Evolutionary conservation across 2,888 invertebrate genomes (phyloP), one percentile per base, ranked within the genome.

Genomic region (Heliconius hortense): DNA sequence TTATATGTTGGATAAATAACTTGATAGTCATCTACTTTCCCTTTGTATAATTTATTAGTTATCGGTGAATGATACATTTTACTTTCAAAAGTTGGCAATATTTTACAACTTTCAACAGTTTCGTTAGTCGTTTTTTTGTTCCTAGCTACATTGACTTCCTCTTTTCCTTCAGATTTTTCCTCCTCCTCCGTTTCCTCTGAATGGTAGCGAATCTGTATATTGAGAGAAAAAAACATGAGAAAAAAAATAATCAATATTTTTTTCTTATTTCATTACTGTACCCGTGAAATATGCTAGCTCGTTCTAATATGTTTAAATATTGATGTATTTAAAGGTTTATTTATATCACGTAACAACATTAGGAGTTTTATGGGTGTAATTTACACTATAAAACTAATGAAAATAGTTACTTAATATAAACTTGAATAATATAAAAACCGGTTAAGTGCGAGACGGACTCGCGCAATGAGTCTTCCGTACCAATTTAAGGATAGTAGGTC

Each of bases 1-100:
- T 82, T 82, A 79, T 90, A 92, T 59, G 82, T 84, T 1, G 92
- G 93, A 76, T 92, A 93, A 0, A 92, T 80, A 1, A 90, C 87
- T 18, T 80, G 73, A 15, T 82, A 73, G 0, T 82, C 80, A 4
- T 81, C 80, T 4, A 89, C 82, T 31, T 75, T 43, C 2, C 91
- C 91, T 78, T 77, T 81, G 75, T 93, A 93, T 4, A 87, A 60
- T 1, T 85, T 77, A 7, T 79, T 76, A 5, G 82, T 78, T 13
- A 81, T 73, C 2, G 84, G 76, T 64, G 84, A 80, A 11, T 82
- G 84, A 21, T 91, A 80, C 79, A 89, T 84, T 21, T 83, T 78
- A 26, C 84, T 74, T 63, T 81, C 78, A 72, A 84, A 86, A 43
- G 84, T 79, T 3, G 84, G 79, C 28, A 85, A 71, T 35, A 81